phyloP scores from a whole-genome alignment of 2,113 vertebrate genomes.

The Tetraodon nigroviridis region DNA sequence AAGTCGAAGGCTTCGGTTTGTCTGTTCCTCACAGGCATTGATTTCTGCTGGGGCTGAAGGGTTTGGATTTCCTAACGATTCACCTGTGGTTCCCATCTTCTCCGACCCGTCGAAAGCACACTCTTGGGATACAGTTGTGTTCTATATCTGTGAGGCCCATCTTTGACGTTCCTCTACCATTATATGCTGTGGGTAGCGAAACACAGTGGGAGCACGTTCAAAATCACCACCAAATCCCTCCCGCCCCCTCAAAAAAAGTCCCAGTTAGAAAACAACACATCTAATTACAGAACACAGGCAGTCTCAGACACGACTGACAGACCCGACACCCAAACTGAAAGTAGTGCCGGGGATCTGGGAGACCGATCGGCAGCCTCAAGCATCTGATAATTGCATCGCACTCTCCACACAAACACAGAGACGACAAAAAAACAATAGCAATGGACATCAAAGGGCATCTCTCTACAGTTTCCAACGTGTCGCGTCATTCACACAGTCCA shows the following conservation, averaged over 20 bases:
- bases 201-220: neutral
- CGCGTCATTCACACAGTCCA: slow-evolving; percentile 22
- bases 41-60: slow-evolving; percentile 71
- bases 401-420: slow-evolving; percentile 50
- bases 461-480: slow-evolving; percentile 14
- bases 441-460: slow-evolving; percentile 35
- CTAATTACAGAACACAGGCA: too few relatives aligned
- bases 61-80: slow-evolving; percentile 73
- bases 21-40: slow-evolving; percentile 68
- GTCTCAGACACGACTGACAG: slow-evolving; percentile 11
- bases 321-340: slow-evolving; percentile 28
- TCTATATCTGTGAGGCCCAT: slow-evolving; percentile 36
- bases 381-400: slow-evolving; percentile 51
- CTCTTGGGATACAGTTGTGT: slow-evolving; percentile 55
- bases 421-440: slow-evolving; percentile 50
- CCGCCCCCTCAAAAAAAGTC: too few relatives aligned
- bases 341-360: slow-evolving; percentile 25
- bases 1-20: slow-evolving; percentile 60
- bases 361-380: slow-evolving; percentile 31
- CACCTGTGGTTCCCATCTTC: slow-evolving; percentile 69
- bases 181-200: slow-evolving; percentile 9
- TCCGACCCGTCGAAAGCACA: slow-evolving; percentile 69
- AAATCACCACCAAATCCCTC: neutral
- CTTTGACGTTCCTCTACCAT: neutral
- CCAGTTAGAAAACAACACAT: too few relatives aligned